A percentile compares a stretch with the other conserved stretches of the same genome.
Conservation (phyloP, 1,140 invertebrate species). For the Philotrypesis tridentata region DNA sequence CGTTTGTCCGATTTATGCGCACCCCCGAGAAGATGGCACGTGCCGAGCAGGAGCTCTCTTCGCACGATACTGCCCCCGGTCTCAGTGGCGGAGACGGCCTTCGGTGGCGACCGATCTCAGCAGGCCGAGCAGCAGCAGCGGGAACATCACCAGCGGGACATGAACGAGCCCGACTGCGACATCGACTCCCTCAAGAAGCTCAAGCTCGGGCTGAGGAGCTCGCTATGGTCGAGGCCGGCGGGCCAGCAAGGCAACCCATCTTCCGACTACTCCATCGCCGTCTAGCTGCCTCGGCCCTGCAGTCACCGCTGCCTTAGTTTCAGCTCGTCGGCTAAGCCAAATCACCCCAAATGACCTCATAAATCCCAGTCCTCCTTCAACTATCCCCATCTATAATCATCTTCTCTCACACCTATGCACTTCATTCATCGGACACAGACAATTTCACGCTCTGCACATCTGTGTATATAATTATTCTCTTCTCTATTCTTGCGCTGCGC, state of each 20-base stretch:
- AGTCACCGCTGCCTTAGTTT: constrained; percentile 21
- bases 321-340: constrained; percentile 15
- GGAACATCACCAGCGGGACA: constrained; percentile 69
- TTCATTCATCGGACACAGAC: background rate
- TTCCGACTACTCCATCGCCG: constrained; percentile 81
- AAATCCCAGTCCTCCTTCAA: background rate
- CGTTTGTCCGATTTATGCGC: constrained; percentile 27
- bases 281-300: constrained; percentile 67
- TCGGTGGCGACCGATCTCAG: constrained; percentile 70
- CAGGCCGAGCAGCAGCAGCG: constrained; percentile 55
- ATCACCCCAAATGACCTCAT: background rate
- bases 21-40: constrained; percentile 76
- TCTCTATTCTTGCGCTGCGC: background rate
- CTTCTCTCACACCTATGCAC: background rate
- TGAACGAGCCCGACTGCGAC: constrained; percentile 83
- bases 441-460: background rate
- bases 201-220: constrained; percentile 81
- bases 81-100: constrained; percentile 78
- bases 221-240: constrained; percentile 82
- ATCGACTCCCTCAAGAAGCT: constrained; percentile 85
- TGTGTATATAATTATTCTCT: background rate
- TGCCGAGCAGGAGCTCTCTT: constrained; percentile 77
- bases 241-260: constrained; percentile 72
- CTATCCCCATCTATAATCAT: background rate
- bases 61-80: constrained; percentile 77